Evolutionary conservation across 2,888 invertebrate genomes (phyloP).

Genomic region (Phyto melanocephala): DNA sequence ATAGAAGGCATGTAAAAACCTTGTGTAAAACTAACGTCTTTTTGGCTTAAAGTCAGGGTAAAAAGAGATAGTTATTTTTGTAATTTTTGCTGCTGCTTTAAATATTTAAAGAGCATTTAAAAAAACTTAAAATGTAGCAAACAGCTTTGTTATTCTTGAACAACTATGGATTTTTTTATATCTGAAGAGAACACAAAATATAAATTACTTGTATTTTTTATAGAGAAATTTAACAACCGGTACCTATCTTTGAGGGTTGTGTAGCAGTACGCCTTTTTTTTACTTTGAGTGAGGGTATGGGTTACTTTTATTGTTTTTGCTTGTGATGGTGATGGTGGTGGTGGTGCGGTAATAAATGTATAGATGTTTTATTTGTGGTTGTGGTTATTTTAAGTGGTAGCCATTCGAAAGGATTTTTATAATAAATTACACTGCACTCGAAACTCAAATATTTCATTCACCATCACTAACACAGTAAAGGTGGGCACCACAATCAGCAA

Average conservation of each 20-base stretch:
- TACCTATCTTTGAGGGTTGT: constrained; percentile 5
- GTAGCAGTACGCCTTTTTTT: constrained; percentile 24
- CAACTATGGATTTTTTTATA: constrained; percentile 6
- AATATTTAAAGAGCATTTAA: neutral
- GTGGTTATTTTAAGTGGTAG: constrained; percentile 61
- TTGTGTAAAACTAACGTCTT: constrained; percentile 51
- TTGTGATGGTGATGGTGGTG: neutral
- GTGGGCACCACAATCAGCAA: constrained; percentile 33
- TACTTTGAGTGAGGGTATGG: neutral
- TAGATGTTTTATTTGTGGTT: constrained; percentile 51
- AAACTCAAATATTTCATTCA: constrained; percentile 68
- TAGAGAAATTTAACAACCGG: neutral
- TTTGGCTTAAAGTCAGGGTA: constrained; percentile 16
- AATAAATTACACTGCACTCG: constrained; percentile 68
- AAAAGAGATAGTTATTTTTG: neutral
- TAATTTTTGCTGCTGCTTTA: neutral
- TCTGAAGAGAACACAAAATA: neutral
- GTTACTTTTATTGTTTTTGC: neutral
- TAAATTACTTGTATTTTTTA: constrained; percentile 12
- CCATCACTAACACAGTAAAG: constrained; percentile 63
- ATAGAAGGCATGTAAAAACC: constrained; percentile 3
- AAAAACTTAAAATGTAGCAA: constrained; percentile 31
- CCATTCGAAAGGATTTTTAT: constrained; percentile 66
- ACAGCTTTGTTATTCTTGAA: constrained; percentile 25
- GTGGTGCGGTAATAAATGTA: neutral